phyloP scores from a whole-genome alignment of 2,888 invertebrate genomes.

The Meghimatium bilineatum region DNA sequence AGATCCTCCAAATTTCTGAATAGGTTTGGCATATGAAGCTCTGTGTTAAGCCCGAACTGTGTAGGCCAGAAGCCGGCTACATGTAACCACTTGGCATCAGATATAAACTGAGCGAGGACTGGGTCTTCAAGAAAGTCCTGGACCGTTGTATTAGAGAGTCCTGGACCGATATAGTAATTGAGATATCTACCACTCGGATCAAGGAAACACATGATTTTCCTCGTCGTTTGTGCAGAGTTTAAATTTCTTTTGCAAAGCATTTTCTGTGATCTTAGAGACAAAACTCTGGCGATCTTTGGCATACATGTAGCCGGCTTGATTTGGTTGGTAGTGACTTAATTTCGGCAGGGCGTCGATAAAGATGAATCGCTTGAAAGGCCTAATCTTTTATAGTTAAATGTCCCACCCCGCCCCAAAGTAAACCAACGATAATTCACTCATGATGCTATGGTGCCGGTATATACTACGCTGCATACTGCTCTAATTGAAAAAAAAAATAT shows the following conservation, averaged over 20 bases:
- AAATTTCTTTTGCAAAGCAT: background rate
- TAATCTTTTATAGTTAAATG: background rate
- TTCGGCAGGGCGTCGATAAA: conserved; percentile 8
- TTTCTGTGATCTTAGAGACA: background rate
- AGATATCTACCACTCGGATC: background rate
- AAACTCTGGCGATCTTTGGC: background rate
- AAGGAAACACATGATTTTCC: background rate
- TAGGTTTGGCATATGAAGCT: too few species aligned
- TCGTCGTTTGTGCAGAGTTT: background rate
- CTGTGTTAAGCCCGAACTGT: too few species aligned
- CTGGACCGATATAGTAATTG: background rate
- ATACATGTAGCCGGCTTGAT: too few species aligned
- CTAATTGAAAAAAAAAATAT: too few species aligned
- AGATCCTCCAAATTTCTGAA: too few species aligned
- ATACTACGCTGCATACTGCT: too few species aligned
- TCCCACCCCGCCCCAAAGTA: conserved; percentile 12
- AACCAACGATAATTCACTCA: background rate
- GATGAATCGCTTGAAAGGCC: background rate
- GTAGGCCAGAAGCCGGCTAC: conserved; percentile 3
- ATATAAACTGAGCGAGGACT: background rate
- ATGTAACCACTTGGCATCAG: background rate
- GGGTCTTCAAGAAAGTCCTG: background rate
- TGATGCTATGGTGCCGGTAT: too few species aligned
- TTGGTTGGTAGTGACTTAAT: too few species aligned
- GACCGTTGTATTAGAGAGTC: conserved; percentile 24